phyloP scores from a whole-genome alignment of 2,888 invertebrate species.

The Timandra comae region DNA sequence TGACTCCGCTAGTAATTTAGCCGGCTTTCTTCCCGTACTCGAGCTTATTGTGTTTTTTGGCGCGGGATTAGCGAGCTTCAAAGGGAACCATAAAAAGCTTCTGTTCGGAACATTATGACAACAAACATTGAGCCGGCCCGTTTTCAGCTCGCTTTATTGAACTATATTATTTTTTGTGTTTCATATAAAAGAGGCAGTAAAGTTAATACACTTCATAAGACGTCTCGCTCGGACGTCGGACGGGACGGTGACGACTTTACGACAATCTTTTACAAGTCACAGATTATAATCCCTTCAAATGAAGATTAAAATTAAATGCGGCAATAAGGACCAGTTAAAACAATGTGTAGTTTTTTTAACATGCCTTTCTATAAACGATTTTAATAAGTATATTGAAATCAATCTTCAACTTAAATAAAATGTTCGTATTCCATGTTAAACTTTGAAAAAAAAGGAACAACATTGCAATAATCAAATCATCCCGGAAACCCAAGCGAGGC shows the following conservation, averaged over 20 bases:
- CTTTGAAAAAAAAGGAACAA: too few species aligned
- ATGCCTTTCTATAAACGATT: background rate
- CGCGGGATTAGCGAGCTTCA: slow-evolving; percentile 57
- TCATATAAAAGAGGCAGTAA: slow-evolving; percentile 12
- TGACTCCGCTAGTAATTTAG: slow-evolving; percentile 67
- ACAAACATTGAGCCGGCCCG: slow-evolving; percentile 42
- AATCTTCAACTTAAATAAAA: too few species aligned
- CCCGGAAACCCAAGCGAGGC: too few species aligned
- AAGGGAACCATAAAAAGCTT: slow-evolving; percentile 57
- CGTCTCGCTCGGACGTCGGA: slow-evolving; percentile 6
- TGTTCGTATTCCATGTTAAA: too few species aligned
- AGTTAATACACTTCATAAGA: background rate
- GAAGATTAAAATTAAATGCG: too few species aligned
- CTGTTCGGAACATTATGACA: slow-evolving; percentile 39
- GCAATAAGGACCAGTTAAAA: too few species aligned
- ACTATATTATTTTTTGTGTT: slow-evolving; percentile 33
- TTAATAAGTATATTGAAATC: slow-evolving; percentile 7
- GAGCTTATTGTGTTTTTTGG: slow-evolving; percentile 71
- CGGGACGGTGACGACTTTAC: slow-evolving; percentile 1
- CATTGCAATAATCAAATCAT: too few species aligned
- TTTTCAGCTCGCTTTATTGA: slow-evolving; percentile 40
- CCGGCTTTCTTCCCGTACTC: slow-evolving; percentile 39
- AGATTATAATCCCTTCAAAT: too few species aligned
- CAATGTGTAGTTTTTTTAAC: too few species aligned
- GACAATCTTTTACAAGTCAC: too few species aligned